phyloP scores from a whole-genome alignment of 1,140 invertebrate species.

The Lysiphlebus fabarum region DNA sequence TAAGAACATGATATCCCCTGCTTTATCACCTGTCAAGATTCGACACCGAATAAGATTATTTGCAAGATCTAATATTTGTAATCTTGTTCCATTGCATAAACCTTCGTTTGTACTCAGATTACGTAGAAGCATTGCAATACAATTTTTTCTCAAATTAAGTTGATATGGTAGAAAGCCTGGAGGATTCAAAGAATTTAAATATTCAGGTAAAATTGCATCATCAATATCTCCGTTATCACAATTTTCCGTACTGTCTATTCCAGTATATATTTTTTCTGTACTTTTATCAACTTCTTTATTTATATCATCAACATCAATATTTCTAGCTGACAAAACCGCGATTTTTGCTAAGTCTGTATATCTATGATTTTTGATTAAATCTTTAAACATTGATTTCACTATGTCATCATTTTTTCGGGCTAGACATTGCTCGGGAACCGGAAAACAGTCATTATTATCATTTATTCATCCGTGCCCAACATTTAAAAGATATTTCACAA shows the following conservation, averaged over 20 bases:
- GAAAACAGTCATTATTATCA: constrained; percentile 14
- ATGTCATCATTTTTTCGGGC: background rate
- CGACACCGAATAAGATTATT: constrained; percentile 29
- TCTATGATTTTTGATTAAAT: constrained; percentile 7
- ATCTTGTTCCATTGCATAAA: constrained; percentile 24
- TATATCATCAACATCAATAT: constrained; percentile 29
- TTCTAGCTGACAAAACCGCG: constrained; percentile 27
- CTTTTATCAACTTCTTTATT: constrained; percentile 26
- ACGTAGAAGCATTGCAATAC: constrained; percentile 13
- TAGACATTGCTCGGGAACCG: constrained; percentile 16
- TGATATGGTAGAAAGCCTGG: constrained; percentile 17
- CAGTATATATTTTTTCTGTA: constrained; percentile 17
- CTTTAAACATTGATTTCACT: constrained; percentile 5
- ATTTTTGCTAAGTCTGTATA: constrained; percentile 8
- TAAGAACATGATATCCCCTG: constrained; percentile 22
- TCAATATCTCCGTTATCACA: constrained; percentile 17
- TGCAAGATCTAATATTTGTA: constrained; percentile 22
- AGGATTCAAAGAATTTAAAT: constrained; percentile 29
- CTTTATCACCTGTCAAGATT: constrained; percentile 28
- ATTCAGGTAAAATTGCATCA: constrained; percentile 25
- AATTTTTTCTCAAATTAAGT: constrained; percentile 3
- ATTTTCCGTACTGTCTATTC: constrained; percentile 18
- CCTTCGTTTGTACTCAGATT: constrained; percentile 12
- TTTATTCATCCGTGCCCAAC: constrained; percentile 24
- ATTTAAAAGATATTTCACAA: constrained; percentile 21